phyloP scores from a whole-genome alignment of 2,113 vertebrate genomes.

The Platysteira castanea region DNA sequence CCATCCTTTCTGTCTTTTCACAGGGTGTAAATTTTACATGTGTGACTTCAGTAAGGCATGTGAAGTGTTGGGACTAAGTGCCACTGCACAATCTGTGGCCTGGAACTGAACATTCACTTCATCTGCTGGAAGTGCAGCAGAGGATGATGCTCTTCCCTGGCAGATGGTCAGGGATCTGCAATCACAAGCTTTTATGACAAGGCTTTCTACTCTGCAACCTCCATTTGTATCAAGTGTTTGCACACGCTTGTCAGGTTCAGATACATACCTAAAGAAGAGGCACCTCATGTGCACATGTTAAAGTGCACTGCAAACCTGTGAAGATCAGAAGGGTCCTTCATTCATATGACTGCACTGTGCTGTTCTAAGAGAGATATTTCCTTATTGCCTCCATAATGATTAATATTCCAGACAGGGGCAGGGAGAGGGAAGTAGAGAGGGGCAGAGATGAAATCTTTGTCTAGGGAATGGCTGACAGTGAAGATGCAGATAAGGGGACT shows the following conservation, averaged over 20 bases:
- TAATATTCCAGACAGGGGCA: not conserved
- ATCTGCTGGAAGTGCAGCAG: not conserved
- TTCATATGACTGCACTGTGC: not conserved
- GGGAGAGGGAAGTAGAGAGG: not conserved
- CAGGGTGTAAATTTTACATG: fast-evolving
- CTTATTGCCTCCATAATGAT: not conserved
- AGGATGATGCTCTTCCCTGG: not conserved
- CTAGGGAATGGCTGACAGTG: not conserved
- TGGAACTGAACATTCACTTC: not conserved
- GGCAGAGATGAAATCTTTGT: not conserved
- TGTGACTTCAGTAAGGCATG: not conserved
- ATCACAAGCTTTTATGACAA: not conserved
- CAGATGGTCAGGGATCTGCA: not conserved
- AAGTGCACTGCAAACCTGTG: not conserved
- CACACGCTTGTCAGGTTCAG: not conserved
- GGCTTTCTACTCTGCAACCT: not conserved
- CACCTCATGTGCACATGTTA: not conserved
- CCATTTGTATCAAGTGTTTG: not conserved
- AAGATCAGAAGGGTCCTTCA: not conserved
- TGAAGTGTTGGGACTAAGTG: not conserved
- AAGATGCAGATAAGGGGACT: not conserved
- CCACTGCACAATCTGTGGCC: not conserved
- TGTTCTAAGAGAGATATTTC: not conserved
- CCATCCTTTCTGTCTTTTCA: not conserved
- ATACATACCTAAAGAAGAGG: not conserved